Base-by-base conservation (phyloP, 2,113 vertebrate genomes). In the Dasyornis broadbenti region DNA sequence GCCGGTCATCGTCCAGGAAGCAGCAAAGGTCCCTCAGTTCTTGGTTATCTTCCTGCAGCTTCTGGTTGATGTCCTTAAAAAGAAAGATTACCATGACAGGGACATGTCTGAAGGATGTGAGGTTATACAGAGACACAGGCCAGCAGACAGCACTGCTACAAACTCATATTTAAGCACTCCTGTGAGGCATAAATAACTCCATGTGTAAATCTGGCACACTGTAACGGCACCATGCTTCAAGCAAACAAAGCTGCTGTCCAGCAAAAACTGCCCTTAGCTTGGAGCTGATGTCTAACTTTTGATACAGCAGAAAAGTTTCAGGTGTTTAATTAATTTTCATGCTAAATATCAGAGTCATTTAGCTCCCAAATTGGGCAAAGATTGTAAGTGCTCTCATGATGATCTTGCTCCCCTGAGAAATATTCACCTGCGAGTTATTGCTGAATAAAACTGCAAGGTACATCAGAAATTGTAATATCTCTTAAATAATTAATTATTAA, bases 31-130 rank as follows among this genome's bases (percentile, higher is more conserved):
- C 99, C 84, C 99, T 97, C 96, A 99, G 98, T 60, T 99, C 99
- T 94, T 99, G 99, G 98, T 99, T 99, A 96, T 99, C 99, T 95
- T 99, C 99, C 95, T 99, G 99, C 80, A 99, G 98, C 93, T 99
- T 99, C 98, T 99, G 99, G 97, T 99, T 99, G 96, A 99, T 98
- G 53, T 99, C 99, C 99, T 99, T 97, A 42, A 97, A 97, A 92
- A 95, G 80, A 95, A 65, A 86, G 45, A 97, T n/a, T 52, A 39
- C 50, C 68, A 54, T 70, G 92, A 64, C 61, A 90, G 24, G 87
- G 78, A 28, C 50, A 44, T 2, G 52, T 60, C 69, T 69, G 47
- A 60, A 89, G 60, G 37, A 79, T 59, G 35, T 61, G 72, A 22
- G 11, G 28, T 72, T 66, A 35, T 13, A 40, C 24, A 42, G 17